Percentiles rank a stretch among this genome's conserved stretches.
Conservation (phyloP, 2,888 invertebrate genomes). For the Apantesis nais region DNA sequence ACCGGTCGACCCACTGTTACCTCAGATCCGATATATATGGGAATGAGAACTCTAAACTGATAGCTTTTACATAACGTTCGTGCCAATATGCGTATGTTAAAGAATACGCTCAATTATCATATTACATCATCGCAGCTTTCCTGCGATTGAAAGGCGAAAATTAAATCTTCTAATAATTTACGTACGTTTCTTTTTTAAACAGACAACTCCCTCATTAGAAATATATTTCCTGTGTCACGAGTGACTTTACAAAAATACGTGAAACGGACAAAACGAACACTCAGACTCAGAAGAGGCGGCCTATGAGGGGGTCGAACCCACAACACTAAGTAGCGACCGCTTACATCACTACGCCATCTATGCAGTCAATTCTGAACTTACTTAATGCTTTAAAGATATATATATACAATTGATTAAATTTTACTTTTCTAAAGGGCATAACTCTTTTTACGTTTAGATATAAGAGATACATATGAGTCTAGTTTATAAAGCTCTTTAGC, state of each 20-base stretch:
- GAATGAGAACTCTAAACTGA: conserved; percentile 53
- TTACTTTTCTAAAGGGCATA: not conserved
- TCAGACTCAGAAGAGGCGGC: too few relatives aligned
- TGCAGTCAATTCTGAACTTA: not conserved
- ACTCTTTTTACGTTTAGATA: not conserved
- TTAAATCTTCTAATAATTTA: not conserved
- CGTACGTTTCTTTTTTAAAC: not conserved
- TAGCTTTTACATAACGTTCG: conserved; percentile 60
- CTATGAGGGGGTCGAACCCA: too few relatives aligned
- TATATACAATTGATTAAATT: not conserved
- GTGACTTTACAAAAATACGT: too few relatives aligned
- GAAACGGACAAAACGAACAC: too few relatives aligned
- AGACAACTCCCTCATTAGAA: too few relatives aligned
- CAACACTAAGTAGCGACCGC: too few relatives aligned
- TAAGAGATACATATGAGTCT: not conserved
- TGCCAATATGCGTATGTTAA: conserved; percentile 38
- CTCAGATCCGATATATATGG: conserved; percentile 71
- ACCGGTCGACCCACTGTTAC: conserved; percentile 75
- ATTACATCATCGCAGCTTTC: not conserved
- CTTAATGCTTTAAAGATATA: not conserved
- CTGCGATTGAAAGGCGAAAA: not conserved
- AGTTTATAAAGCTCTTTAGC: not conserved
- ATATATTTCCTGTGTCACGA: too few relatives aligned
- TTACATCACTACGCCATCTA: too few relatives aligned
- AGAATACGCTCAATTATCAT: conserved; percentile 10